phyloP scores from a whole-genome alignment of 2,888 invertebrate species.

The Hydroisotoma schaefferi region DNA sequence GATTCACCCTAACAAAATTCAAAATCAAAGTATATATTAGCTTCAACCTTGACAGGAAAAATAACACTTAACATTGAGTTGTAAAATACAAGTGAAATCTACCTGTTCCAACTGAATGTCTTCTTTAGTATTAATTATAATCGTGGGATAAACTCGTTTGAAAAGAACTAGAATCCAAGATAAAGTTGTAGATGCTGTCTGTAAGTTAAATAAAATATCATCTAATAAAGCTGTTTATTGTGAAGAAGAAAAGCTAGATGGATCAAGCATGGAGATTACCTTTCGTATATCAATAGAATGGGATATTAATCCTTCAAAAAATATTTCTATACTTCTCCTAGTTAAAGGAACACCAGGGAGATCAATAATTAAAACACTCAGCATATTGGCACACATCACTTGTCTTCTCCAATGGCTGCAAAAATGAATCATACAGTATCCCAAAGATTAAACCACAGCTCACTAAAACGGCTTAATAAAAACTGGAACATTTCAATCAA shows the following conservation, averaged over 20 bases:
- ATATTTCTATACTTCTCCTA: conserved; percentile 38
- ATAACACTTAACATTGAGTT: not conserved
- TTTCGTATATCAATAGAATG: conserved; percentile 42
- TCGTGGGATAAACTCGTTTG: conserved; percentile 39
- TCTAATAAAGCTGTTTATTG: not conserved
- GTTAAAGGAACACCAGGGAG: conserved; percentile 33
- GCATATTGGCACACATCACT: conserved; percentile 43
- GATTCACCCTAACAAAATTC: conserved; percentile 35
- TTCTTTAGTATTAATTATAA: conserved; percentile 32
- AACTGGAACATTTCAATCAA: conserved; percentile 1
- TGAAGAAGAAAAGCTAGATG: not conserved
- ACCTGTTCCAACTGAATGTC: conserved; percentile 40
- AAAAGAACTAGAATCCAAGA: conserved; percentile 43
- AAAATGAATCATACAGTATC: not conserved
- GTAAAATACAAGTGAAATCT: not conserved
- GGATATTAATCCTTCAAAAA: conserved; percentile 40
- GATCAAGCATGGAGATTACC: conserved; percentile 37
- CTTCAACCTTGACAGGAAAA: not conserved
- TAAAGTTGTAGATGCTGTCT: conserved; percentile 41
- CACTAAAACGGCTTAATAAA: not conserved
- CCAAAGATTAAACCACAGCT: not conserved
- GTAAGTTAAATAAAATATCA: conserved; percentile 5
- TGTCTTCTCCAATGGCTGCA: conserved; percentile 47
- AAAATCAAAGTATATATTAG: not conserved
- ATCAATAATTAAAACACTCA: conserved; percentile 45